These are phyloP conservation scores for Himalopsyche kuldschensis DNA, from an alignment of 2,888 invertebrate species.

Conservation along the genomic window DNA sequence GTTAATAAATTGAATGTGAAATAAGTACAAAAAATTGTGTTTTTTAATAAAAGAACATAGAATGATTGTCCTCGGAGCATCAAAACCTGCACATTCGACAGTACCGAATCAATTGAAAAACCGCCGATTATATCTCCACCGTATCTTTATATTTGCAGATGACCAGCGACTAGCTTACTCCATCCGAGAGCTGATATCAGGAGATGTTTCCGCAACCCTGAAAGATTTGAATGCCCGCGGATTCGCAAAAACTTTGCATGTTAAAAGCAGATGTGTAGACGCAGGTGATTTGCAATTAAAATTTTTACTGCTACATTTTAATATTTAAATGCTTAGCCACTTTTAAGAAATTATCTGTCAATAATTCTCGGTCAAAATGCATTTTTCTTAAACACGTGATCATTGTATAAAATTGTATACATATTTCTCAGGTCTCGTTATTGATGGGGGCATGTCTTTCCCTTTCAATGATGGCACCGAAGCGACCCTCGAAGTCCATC, in stretches of 20 bases:
- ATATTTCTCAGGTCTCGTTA: constrained; percentile 70
- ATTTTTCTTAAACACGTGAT: neutral
- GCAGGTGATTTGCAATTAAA: constrained; percentile 55
- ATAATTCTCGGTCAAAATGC: neutral
- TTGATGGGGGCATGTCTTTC: constrained; percentile 93
- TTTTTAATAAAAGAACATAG: no score
- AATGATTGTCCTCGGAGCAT: no score
- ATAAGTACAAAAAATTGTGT: no score
- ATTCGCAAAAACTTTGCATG: constrained; percentile 72
- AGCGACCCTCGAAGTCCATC: constrained; percentile 79
- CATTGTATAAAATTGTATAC: neutral
- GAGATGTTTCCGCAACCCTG: constrained; percentile 83
- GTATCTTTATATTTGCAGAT: constrained; percentile 53
- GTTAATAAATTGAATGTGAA: no score
- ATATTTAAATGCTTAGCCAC: neutral
- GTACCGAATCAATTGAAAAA: no score
- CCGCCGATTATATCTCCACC: neutral
- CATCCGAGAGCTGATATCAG: constrained; percentile 89
- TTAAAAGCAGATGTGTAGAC: constrained; percentile 88
- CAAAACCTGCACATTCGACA: no score
- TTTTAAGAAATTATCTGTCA: neutral
- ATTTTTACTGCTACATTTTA: neutral
- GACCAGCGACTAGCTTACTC: constrained; percentile 83
- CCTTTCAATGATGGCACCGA: constrained; percentile 93
- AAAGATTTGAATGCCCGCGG: constrained; percentile 75